A percentile compares a stretch with the other conserved stretches of the same genome.
These are phyloP conservation scores for Galeopsomyia nigrocyanea DNA, from an alignment of 2,888 invertebrate species.

Conservation along the genomic window DNA sequence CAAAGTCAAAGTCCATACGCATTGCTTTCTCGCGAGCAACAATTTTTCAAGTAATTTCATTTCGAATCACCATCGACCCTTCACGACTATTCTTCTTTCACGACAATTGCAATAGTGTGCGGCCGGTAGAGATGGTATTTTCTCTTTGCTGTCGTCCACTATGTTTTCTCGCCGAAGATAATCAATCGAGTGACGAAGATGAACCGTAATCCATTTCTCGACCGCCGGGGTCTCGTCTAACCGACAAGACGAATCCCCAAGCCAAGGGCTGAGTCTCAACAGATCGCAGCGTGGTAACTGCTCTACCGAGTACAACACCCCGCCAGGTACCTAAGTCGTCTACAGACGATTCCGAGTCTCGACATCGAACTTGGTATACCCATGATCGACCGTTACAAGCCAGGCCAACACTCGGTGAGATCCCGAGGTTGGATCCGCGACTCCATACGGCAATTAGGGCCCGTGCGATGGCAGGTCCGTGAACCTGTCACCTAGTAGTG, in stretches of 20 bases:
- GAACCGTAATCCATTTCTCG: no score
- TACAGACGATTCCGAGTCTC: constrained; percentile 74
- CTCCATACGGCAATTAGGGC: constrained; percentile 50
- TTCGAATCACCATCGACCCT: no score
- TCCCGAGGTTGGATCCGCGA: constrained; percentile 41
- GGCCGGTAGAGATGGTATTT: no score
- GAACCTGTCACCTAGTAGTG: constrained; percentile 53
- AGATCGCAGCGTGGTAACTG: constrained; percentile 69
- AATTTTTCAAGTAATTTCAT: no score
- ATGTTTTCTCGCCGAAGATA: no score
- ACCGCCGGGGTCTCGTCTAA: constrained; percentile 48
- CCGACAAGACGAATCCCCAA: constrained; percentile 63
- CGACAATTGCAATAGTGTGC: background rate
- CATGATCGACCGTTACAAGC: constrained; percentile 45
- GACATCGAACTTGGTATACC: constrained; percentile 63
- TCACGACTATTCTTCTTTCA: background rate
- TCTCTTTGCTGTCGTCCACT: no score
- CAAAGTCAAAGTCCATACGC: background rate
- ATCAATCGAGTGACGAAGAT: background rate
- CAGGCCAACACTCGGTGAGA: constrained; percentile 34
- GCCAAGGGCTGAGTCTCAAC: constrained; percentile 73
- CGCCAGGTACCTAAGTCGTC: constrained; percentile 72
- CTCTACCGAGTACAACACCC: no score
- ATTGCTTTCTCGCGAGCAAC: constrained; percentile 13
- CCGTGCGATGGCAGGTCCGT: constrained; percentile 49